Evolutionary conservation across 1,140 invertebrate species (phyloP).

Genomic region (Homalodisca vitripennis): DNA sequence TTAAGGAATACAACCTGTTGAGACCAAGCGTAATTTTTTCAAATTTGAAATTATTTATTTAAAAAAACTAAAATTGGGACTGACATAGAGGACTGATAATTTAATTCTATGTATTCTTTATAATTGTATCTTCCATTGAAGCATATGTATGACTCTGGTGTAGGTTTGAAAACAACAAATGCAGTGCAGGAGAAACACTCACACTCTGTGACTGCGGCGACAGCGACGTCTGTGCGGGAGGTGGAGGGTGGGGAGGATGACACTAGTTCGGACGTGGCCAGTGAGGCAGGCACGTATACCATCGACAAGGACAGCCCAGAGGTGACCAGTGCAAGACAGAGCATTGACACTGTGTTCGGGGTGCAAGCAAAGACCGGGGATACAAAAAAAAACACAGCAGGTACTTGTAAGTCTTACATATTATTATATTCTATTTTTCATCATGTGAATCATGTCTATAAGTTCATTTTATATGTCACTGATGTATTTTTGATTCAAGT

Average conservation of each 20-base stretch:
- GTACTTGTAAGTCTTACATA: constrained; percentile 45
- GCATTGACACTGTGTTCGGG: constrained; percentile 78
- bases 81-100: too few relatives aligned
- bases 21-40: too few relatives aligned
- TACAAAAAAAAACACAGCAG: constrained; percentile 43
- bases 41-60: too few relatives aligned
- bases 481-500: too few relatives aligned
- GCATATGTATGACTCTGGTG: too few relatives aligned
- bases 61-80: too few relatives aligned
- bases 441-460: too few relatives aligned
- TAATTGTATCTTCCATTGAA: background rate
- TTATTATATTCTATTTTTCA: constrained; percentile 1
- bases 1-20: too few relatives aligned
- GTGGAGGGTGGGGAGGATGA: constrained; percentile 31
- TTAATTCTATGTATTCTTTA: too few relatives aligned
- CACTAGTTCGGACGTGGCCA: constrained; percentile 62
- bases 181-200: background rate
- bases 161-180: constrained; percentile 4
- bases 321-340: constrained; percentile 80
- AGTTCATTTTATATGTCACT: too few relatives aligned
- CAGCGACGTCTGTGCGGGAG: constrained; percentile 4
- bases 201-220: too few relatives aligned
- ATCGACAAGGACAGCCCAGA: constrained; percentile 82
- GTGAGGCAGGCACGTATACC: constrained; percentile 86
- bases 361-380: constrained; percentile 47